phyloP scores from a whole-genome alignment of 2,113 vertebrate species.

The Psittacus erithacus region DNA sequence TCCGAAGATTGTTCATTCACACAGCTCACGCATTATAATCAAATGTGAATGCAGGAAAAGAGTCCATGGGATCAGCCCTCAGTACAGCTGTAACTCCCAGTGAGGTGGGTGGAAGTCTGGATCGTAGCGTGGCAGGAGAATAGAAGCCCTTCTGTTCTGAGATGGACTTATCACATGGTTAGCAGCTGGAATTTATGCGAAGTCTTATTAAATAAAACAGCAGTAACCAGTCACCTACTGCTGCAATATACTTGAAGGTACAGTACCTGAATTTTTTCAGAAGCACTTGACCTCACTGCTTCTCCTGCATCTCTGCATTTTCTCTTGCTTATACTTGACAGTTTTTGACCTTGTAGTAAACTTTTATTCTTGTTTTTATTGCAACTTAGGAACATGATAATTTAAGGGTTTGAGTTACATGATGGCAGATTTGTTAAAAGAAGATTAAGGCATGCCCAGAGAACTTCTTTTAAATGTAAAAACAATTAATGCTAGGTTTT shows the following conservation, averaged over 20 bases:
- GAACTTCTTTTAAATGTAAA: conserved; percentile 60
- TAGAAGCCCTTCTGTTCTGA: conserved; percentile 62
- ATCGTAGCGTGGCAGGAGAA: background rate
- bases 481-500: conserved; percentile 21
- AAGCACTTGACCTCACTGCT: conserved; percentile 64
- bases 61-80: background rate
- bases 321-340: conserved; percentile 70
- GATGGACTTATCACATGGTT: conserved; percentile 73
- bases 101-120: conserved; percentile 25
- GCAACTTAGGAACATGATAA: conserved; percentile 69
- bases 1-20: background rate
- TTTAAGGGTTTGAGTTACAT: conserved; percentile 67
- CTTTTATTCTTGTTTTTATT: conserved; percentile 79
- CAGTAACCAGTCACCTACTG: conserved; percentile 74
- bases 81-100: background rate
- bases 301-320: conserved; percentile 68
- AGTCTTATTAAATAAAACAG: conserved; percentile 79
- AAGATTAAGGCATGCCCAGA: conserved; percentile 45
- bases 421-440: conserved; percentile 58
- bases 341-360: conserved; percentile 73
- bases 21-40: background rate
- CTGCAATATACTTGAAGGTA: conserved; percentile 59
- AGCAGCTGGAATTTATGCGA: conserved; percentile 77
- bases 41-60: background rate
- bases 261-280: conserved; percentile 70